Base-by-base conservation (phyloP, 1,140 invertebrate genomes). In the Macrobrachium rosenbergii region DNA sequence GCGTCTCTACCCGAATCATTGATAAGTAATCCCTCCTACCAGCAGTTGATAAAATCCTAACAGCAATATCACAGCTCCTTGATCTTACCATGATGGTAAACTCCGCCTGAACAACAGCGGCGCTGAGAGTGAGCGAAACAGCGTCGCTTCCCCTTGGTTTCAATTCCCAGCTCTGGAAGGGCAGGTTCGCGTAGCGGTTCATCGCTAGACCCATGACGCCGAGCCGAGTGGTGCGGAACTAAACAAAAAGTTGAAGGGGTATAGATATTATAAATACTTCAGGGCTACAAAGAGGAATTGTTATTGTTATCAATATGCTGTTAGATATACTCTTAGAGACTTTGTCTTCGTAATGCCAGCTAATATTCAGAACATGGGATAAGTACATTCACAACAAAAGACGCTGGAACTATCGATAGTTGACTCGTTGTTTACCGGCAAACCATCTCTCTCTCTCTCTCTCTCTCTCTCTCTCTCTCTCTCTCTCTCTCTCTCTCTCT, bases 131-230 rank as follows among this genome's bases (percentile, higher is more conserved):
- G 10, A 96, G 93, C 23, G 81, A 37, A 89, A 91, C 93, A 84
- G 90, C 93, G 73, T 59, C 94, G 5, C 37, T 92, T n/a, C 92
- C 92, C 89, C 95, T 95, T 0, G 96, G 96, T 89, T 94, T 95
- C 3, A 97, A 89, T 90, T 97, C 96, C 96, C 96, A 97, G 11
- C 94, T 95, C 92, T 97, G 96, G 91, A 95, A 97, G 0, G 96
- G 96, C 87, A 97, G 92, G 92, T 97, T 97, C 28, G 94, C 93
- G 92, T 95, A 97, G 69, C 94, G 93, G 89, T 95, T 94, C 2
- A 94, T 93, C 0, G 95, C 96, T 72, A 97, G 93, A 5, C 95
- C 96, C 83, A 97, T 95, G 17, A 95, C 94, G 91, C 95, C 95
- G 77, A 97, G 93, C 88, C 94, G 93, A 0, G 95, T 95, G 2